phyloP scores from a whole-genome alignment of 1,140 invertebrate genomes.

The Pemphigus obesinymphae region DNA sequence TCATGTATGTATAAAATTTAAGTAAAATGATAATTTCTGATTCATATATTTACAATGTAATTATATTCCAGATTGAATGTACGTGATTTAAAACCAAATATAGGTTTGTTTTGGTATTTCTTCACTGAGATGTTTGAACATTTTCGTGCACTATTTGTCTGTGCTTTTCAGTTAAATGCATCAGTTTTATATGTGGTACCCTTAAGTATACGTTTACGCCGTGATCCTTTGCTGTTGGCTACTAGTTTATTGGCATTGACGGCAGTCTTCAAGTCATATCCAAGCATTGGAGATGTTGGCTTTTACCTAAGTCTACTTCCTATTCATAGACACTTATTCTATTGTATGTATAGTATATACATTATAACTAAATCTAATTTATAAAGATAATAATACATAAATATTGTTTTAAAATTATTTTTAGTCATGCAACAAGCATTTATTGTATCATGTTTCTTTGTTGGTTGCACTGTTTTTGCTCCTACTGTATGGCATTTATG shows the following conservation, averaged over 20 bases:
- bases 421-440: constrained; percentile 88
- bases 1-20: constrained; percentile 63
- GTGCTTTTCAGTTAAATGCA: constrained; percentile 94
- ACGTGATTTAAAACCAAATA: constrained; percentile 92
- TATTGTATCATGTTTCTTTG: constrained; percentile 80
- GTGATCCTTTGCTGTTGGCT: constrained; percentile 80
- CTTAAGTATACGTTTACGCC: constrained; percentile 75
- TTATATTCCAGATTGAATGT: constrained; percentile 66
- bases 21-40: background rate
- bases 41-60: background rate
- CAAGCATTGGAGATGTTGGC: constrained; percentile 88
- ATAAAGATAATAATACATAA: constrained; percentile 1
- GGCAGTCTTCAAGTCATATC: constrained; percentile 94
- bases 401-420: constrained; percentile 47
- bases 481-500: constrained; percentile 96
- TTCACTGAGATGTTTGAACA: constrained; percentile 99
- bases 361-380: background rate
- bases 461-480: constrained; percentile 81
- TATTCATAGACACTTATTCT: constrained; percentile 83
- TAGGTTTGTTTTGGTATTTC: constrained; percentile 99
- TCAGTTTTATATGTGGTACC: constrained; percentile 86
- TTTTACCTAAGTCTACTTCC: constrained; percentile 87
- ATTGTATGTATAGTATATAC: constrained; percentile 75
- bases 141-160: constrained; percentile 90
- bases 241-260: constrained; percentile 78